Evolutionary conservation across 1,140 invertebrate species (phyloP).

Genomic region (Batillaria attramentaria): DNA sequence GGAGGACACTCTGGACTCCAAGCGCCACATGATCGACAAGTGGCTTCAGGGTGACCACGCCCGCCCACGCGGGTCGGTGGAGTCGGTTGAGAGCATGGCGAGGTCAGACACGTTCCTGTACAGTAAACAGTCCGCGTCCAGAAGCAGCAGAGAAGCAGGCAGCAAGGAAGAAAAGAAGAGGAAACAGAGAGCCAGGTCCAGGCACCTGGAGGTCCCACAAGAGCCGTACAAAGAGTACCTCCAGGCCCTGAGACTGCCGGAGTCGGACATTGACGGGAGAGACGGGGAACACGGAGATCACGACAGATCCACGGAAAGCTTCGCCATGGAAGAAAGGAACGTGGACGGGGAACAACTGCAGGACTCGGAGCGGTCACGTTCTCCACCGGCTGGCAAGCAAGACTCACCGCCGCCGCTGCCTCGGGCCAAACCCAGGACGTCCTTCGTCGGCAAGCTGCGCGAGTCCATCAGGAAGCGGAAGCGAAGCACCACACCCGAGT

Average conservation of each 20-base stretch:
- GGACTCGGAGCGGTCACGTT: neutral
- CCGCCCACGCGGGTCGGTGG: neutral
- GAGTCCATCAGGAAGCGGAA: slow-evolving; percentile 12
- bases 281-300: neutral
- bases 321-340: neutral
- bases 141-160: neutral
- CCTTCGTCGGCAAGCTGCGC: slow-evolving; percentile 10
- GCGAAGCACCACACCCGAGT: slow-evolving; percentile 7
- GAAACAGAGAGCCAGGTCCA: neutral
- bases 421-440: slow-evolving; percentile 5
- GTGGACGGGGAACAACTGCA: too few species aligned
- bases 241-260: slow-evolving; percentile 4
- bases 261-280: neutral
- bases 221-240: slow-evolving; percentile 14
- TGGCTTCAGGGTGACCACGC: slow-evolving; percentile 16
- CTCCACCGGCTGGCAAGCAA: too few species aligned
- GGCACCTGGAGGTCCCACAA: neutral
- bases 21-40: slow-evolving; percentile 20
- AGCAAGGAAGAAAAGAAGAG: neutral
- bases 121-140: neutral
- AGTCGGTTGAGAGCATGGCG: slow-evolving; percentile 20
- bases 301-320: neutral
- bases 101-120: slow-evolving; percentile 27
- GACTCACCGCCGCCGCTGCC: neutral
- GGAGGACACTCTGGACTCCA: slow-evolving; percentile 16